A percentile compares a stretch with the other conserved stretches of the same genome.
phyloP scores from a whole-genome alignment of 1,140 invertebrate genomes.

The Ostrea denselamellosa region DNA sequence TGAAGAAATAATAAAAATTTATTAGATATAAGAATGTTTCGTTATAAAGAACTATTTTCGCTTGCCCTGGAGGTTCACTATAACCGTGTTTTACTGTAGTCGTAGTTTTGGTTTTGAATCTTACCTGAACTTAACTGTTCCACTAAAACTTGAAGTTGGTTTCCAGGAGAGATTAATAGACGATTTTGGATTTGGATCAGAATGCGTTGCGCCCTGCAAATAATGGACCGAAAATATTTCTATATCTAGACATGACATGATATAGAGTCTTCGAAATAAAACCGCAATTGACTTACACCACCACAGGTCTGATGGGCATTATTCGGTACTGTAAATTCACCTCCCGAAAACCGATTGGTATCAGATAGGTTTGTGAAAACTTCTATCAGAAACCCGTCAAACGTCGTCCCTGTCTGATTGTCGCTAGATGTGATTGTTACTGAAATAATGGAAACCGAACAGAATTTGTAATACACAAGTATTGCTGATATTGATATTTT shows the following conservation, averaged over 20 bases:
- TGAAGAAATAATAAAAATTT: too few relatives aligned
- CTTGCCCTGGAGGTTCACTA: too few relatives aligned
- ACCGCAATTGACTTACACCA: neutral
- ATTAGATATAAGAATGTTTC: too few relatives aligned
- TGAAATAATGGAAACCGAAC: neutral
- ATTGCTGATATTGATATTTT: too few relatives aligned
- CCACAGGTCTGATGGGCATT: neutral
- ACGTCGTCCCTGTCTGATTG: neutral
- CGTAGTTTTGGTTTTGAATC: too few relatives aligned
- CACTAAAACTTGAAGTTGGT: constrained; percentile 17
- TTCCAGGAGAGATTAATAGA: neutral
- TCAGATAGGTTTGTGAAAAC: neutral
- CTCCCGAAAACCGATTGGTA: neutral
- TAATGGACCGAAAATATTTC: neutral
- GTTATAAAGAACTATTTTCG: too few relatives aligned
- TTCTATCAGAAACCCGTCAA: neutral
- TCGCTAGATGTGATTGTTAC: neutral
- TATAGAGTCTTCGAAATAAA: too few relatives aligned
- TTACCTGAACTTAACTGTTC: constrained; percentile 25
- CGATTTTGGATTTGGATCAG: neutral
- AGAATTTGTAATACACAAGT: too few relatives aligned
- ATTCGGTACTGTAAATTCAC: neutral
- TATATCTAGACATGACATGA: too few relatives aligned
- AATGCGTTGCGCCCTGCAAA: constrained; percentile 10
- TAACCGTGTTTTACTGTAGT: too few relatives aligned